Base-by-base conservation (phyloP, 2,888 invertebrate species). In the Agrochola lychnidis region DNA sequence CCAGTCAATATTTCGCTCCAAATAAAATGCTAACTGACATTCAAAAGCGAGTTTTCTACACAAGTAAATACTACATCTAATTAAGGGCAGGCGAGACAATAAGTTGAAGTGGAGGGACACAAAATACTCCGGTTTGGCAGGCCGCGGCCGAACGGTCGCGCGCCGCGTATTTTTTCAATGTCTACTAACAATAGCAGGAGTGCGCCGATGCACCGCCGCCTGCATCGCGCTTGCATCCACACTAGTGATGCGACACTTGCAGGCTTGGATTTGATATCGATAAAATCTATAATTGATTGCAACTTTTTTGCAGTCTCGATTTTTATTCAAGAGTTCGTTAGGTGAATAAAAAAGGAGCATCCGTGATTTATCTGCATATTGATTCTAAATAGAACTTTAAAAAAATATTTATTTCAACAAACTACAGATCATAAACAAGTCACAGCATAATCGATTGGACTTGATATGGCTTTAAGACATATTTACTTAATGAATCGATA, bases 161-260 rank as follows among this genome's bases (percentile, higher is more conserved):
- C 62, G 63, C 82, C 81, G 80, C 73, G 79, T 78, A 86, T 87
- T 88, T 87, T 89, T 91, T 88, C 84, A 86, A 85, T 85, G 87
- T 86, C 76, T 81, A 87, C 85, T 87, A 92, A 94, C 91, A 92
- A 92, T 93, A 91, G 91, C 82, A 87, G 72, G 79, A 76, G 79
- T 81, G 80, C 78, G 73, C 74, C 67, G 89, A 82, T 88, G 90
- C 87, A 84, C 78, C 88, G 90, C 89, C 89, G 89, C 89, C 88
- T 91, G 92, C 91, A 92, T 90, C 90, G 84, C 76, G 82, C 87
- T 89, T 91, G 91, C 92, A 91, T 90, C 89, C 86, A 87, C 85
- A 76, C 71, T 93, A 94, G 94, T 91, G 94, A 90, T 86, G 94
- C 53, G 86, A 79, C 42, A 68, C 9, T 78, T 73, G 45, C 42